A percentile compares a stretch with the other conserved stretches of the same genome.
Evolutionary conservation across 2,888 invertebrate species (phyloP).

Genomic region (Crioceris asparagi): DNA sequence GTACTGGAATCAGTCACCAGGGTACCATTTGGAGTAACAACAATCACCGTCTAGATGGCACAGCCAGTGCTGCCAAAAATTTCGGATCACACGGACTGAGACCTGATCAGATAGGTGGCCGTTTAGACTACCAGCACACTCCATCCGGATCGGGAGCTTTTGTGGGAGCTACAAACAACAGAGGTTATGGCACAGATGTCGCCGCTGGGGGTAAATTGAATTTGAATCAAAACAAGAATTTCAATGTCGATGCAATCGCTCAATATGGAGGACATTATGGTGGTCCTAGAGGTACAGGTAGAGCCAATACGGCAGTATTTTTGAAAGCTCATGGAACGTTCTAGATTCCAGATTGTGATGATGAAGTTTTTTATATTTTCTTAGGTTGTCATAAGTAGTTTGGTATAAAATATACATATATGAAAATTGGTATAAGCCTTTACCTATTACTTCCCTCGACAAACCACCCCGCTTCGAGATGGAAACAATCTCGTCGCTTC

Average conservation of each 20-base stretch:
- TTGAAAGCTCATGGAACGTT: constrained; percentile 9
- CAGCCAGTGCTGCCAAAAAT: constrained; percentile 21
- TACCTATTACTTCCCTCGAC: too few species aligned
- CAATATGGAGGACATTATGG: constrained; percentile 22
- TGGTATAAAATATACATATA: too few species aligned
- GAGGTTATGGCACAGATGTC: constrained; percentile 23
- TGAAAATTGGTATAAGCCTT: too few species aligned
- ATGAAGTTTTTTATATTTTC: too few species aligned
- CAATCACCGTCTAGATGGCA: constrained; percentile 21
- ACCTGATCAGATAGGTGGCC: constrained; percentile 23
- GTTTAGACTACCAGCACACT: constrained; percentile 22
- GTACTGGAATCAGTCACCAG: constrained; percentile 16
- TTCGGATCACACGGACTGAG: constrained; percentile 19
- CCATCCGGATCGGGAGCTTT: constrained; percentile 23
- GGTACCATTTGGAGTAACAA: constrained; percentile 22
- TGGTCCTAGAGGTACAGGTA: constrained; percentile 20
- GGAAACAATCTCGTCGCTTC: too few species aligned
- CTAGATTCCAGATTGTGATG: too few species aligned
- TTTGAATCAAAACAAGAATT: constrained; percentile 16
- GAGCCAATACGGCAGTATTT: constrained; percentile 16
- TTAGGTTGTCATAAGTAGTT: too few species aligned
- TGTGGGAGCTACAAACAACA: constrained; percentile 19
- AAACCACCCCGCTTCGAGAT: too few species aligned
- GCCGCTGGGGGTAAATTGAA: constrained; percentile 21
- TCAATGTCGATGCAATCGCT: constrained; percentile 20